phyloP scores from a whole-genome alignment of 2,113 vertebrate genomes.

The Pollimyrus isidori region DNA sequence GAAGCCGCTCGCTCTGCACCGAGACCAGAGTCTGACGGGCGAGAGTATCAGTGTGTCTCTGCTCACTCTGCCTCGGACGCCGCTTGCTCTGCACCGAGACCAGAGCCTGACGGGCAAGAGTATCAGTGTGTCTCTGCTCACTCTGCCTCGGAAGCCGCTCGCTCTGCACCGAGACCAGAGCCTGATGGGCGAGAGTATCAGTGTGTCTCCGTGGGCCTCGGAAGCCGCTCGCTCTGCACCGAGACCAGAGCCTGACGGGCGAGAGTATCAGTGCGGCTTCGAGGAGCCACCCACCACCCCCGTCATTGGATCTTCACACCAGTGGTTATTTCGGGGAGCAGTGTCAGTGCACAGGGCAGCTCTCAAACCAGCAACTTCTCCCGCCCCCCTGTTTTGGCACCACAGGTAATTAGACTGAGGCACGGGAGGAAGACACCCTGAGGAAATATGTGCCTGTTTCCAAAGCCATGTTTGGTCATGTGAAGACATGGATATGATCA shows the following conservation, averaged over 20 bases:
- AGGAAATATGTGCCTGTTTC: background rate
- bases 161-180: background rate
- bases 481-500: background rate
- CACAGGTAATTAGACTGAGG: background rate
- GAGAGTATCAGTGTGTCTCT: background rate
- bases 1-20: background rate
- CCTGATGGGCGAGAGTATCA: too few species aligned
- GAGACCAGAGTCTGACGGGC: background rate
- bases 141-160: background rate
- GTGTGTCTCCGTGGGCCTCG: background rate
- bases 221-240: background rate
- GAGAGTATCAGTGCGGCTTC: background rate
- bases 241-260: background rate
- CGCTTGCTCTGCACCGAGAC: background rate
- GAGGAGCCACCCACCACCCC: background rate
- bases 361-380: background rate
- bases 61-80: background rate
- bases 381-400: background rate
- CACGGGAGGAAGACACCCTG: background rate
- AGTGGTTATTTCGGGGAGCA: background rate
- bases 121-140: too few species aligned
- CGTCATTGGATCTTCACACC: background rate
- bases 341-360: background rate
- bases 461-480: background rate
- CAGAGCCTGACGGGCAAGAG: background rate